These are phyloP conservation scores for Notodonta ziczac DNA, from an alignment of 2,888 invertebrate genomes.

Conservation along the genomic window DNA sequence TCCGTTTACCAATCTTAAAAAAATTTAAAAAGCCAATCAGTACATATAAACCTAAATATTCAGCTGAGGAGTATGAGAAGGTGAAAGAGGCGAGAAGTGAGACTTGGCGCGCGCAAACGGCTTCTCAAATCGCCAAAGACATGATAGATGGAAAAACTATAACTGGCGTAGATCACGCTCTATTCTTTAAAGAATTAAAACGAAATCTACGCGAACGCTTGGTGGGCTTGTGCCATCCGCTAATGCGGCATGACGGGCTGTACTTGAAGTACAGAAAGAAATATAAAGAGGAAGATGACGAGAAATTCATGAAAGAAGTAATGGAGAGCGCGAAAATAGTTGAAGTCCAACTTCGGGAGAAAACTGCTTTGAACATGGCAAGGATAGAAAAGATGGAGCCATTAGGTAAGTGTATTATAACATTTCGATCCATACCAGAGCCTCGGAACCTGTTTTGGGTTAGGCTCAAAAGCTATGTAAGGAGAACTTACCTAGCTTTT, in stretches of 20 bases:
- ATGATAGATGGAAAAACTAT: neutral
- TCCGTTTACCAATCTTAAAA: neutral
- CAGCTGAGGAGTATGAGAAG: neutral
- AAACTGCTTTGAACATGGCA: neutral
- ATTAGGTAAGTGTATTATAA: constrained; percentile 6
- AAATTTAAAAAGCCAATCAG: neutral
- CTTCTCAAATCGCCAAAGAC: neutral
- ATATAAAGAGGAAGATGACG: constrained; percentile 9
- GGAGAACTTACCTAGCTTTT: no score
- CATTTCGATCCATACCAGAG: no score
- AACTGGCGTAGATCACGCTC: neutral
- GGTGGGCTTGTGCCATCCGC: neutral
- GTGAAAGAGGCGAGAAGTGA: neutral
- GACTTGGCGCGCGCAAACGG: neutral
- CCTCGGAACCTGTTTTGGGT: no score
- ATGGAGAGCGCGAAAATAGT: neutral
- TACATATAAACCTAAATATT: neutral
- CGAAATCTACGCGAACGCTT: neutral
- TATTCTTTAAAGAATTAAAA: constrained; percentile 4
- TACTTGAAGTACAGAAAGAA: constrained; percentile 11
- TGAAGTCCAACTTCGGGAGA: neutral
- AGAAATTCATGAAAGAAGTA: constrained; percentile 14
- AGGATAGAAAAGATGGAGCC: neutral
- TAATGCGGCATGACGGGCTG: neutral
- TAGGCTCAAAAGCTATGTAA: no score